phyloP scores from a whole-genome alignment of 2,113 vertebrate species.

The Hiodon alosoides region DNA sequence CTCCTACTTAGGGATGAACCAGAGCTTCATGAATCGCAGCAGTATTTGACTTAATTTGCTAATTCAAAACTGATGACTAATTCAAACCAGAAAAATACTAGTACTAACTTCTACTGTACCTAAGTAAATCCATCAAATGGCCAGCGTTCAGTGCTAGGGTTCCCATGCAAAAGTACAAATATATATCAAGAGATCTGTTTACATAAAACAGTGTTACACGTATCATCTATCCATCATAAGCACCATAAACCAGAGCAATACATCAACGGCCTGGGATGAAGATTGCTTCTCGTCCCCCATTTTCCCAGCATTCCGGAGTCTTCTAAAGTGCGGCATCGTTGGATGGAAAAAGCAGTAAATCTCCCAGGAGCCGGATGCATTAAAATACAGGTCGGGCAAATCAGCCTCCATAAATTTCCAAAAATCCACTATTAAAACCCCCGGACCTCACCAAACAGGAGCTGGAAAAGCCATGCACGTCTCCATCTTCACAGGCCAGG shows the following conservation, averaged over 20 bases:
- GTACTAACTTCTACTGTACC: too few species aligned
- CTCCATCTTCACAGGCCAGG: slow-evolving; percentile 11
- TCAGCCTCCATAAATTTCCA: slow-evolving; percentile 38
- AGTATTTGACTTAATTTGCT: too few species aligned
- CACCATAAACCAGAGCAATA: background rate
- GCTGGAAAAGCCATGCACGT: slow-evolving; percentile 19
- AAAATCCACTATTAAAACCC: slow-evolving; percentile 39
- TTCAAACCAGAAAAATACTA: too few species aligned
- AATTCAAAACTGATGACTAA: too few species aligned
- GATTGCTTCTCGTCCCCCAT: background rate
- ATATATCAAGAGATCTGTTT: too few species aligned
- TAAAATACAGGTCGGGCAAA: too few species aligned
- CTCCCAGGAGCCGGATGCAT: background rate
- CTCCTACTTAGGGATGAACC: too few species aligned
- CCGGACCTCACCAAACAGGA: slow-evolving; percentile 39
- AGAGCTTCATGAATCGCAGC: background rate
- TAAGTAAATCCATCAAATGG: too few species aligned
- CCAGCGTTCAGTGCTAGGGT: too few species aligned
- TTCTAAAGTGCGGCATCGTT: background rate
- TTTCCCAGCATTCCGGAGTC: background rate
- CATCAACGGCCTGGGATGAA: background rate
- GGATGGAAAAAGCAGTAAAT: background rate
- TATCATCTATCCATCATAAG: background rate
- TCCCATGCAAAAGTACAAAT: too few species aligned
- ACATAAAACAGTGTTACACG: background rate